Conservation (phyloP, 2,888 invertebrate species). For the Agrotis ipsilon region DNA sequence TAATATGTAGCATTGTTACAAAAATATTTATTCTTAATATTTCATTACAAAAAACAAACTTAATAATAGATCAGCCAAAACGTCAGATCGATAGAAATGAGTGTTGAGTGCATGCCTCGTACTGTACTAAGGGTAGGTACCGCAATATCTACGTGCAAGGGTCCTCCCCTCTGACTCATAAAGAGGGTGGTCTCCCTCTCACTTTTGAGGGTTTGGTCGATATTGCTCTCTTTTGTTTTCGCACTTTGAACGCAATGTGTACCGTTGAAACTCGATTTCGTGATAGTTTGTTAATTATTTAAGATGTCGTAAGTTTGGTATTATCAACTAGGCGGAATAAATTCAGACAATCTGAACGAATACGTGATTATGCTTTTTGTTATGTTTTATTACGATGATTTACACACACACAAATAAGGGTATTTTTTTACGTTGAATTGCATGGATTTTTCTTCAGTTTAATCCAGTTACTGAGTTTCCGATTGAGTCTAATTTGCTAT, state of each 20-base stretch:
- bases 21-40: conserved; percentile 14
- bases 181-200: conserved; percentile 89
- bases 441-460: too few relatives aligned
- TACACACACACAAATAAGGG: too few relatives aligned
- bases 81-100: conserved; percentile 81
- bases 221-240: conserved; percentile 90
- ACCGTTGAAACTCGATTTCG: conserved; percentile 63
- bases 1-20: too few relatives aligned
- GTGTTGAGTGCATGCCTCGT: conserved; percentile 81
- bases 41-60: conserved; percentile 32
- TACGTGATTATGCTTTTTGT: background rate
- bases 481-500: too few relatives aligned
- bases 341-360: background rate
- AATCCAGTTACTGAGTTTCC: too few relatives aligned
- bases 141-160: conserved; percentile 87
- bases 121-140: conserved; percentile 82
- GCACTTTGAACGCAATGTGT: conserved; percentile 78
- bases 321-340: conserved; percentile 14
- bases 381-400: too few relatives aligned
- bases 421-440: too few relatives aligned
- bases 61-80: conserved; percentile 63
- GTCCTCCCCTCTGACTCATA: conserved; percentile 90
- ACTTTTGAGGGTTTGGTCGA: conserved; percentile 90
- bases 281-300: conserved; percentile 65
- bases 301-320: conserved; percentile 41